Evolutionary conservation across 2,888 invertebrate genomes (phyloP), one percentile per base, ranked within the genome.

Genomic region (Alentia gelatinosa): DNA sequence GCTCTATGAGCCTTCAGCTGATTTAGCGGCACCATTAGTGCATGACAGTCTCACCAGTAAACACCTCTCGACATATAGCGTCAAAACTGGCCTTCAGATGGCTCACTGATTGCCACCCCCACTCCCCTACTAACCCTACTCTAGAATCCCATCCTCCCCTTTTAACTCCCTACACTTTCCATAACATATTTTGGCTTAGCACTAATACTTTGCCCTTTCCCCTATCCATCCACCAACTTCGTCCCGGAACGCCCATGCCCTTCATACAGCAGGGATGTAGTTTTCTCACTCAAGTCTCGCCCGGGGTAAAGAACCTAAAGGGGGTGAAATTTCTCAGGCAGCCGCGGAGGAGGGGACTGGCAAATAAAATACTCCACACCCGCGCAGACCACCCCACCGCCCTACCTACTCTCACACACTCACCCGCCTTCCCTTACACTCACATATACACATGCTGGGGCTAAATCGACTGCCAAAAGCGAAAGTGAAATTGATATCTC

Each of bases 401-500:
- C 3, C 56, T 56, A 56, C 5, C 56, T n/a, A n/a, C n/a, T n/a
- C 56, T 56, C 56, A 56, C 56, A 56, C 56, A 5, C 47, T 19
- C 47, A 47, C 19, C 47, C 47, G 7, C 47, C 47, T 47, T 12
- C 47, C 19, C 47, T 47, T 12, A 47, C 47, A 47, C 47, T 19
- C 47, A 47, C 47, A 12, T 47, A 12, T 19, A 47, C 56, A 56
- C 56, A 5, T 5, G 63, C 23, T 63, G 15, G 23, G 79, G 37
- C 79, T 79, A 79, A 79, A 37, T 79, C 79, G 79, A 79, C 79
- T 79, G 79, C 79, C 79, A 79, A 79, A 79, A 79, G 79, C 39
- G 79, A 79, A 74, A 79, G 37, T 79, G 79, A 79, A 79, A 79
- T 79, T 79, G 79, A 79, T 79, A 79, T 39, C 79, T 35, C 79